Evolutionary conservation across 2,888 invertebrate species (phyloP).

Genomic region (Drosophila austrosaltans): DNA sequence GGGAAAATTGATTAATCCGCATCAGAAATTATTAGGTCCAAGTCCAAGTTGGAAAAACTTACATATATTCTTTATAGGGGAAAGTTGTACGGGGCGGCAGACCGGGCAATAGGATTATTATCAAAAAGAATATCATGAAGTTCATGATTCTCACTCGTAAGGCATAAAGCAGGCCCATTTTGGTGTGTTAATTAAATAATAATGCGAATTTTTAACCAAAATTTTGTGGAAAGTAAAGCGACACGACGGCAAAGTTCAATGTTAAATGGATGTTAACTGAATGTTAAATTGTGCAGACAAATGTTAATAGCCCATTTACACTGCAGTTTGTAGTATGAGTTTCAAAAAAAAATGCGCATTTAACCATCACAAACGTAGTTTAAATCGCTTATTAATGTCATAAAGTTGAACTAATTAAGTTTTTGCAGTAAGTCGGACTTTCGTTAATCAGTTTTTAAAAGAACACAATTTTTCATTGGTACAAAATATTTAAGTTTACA

Average conservation of each 20-base stretch:
- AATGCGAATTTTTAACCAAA: constrained; percentile 15
- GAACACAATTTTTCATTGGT: too few species aligned
- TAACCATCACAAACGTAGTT: too few species aligned
- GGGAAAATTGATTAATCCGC: not conserved
- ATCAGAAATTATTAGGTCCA: not conserved
- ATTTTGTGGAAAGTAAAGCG: constrained; percentile 52
- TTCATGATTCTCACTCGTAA: constrained; percentile 84
- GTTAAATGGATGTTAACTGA: constrained; percentile 55
- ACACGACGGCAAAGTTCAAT: constrained; percentile 75
- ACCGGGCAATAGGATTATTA: constrained; percentile 88
- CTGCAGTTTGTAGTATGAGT: too few species aligned
- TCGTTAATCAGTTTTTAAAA: too few species aligned
- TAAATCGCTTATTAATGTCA: too few species aligned
- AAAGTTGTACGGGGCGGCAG: constrained; percentile 88
- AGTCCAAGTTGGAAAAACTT: constrained; percentile 82
- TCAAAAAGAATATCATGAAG: constrained; percentile 85
- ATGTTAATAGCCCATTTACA: too few species aligned
- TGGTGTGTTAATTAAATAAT: constrained; percentile 29
- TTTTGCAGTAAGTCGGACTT: too few species aligned
- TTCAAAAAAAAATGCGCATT: too few species aligned
- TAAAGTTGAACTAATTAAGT: too few species aligned
- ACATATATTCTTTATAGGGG: constrained; percentile 88
- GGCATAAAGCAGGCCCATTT: constrained; percentile 83
- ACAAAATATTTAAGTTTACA: too few species aligned
- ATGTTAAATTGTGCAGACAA: too few species aligned